Conservation (phyloP, 2,888 invertebrate genomes). For the Atethmia centrago region DNA sequence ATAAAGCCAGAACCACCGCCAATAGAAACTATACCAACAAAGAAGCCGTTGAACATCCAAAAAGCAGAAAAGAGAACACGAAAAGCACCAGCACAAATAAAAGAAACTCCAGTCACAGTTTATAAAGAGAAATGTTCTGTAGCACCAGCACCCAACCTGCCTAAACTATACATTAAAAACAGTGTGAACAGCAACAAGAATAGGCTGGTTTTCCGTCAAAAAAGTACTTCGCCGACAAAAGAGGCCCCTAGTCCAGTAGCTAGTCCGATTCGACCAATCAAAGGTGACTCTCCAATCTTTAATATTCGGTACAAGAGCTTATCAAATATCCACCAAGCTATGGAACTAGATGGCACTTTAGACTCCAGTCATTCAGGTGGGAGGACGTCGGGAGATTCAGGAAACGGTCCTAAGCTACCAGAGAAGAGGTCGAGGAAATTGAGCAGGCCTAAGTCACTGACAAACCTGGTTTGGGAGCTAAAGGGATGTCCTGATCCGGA, state of each 20-base stretch:
- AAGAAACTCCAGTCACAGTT: slow-evolving; percentile 90
- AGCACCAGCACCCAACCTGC: slow-evolving; percentile 90
- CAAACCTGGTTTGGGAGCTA: slow-evolving; percentile 96
- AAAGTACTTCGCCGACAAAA: slow-evolving; percentile 93
- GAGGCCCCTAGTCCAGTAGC: slow-evolving; percentile 92
- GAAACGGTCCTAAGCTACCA: slow-evolving; percentile 94
- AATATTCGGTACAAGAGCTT: slow-evolving; percentile 93
- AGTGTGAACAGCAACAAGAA: slow-evolving; percentile 92
- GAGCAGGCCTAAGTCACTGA: slow-evolving; percentile 95
- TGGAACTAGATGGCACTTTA: slow-evolving; percentile 95
- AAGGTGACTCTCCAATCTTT: slow-evolving; percentile 94
- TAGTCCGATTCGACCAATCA: slow-evolving; percentile 89
- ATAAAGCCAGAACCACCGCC: slow-evolving; percentile 97
- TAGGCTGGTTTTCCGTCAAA: slow-evolving; percentile 92
- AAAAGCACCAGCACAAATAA: slow-evolving; percentile 91
- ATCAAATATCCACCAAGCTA: slow-evolving; percentile 93
- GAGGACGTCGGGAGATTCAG: slow-evolving; percentile 96
- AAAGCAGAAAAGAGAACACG: slow-evolving; percentile 94
- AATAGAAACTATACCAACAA: slow-evolving; percentile 97
- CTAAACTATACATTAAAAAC: slow-evolving; percentile 95
- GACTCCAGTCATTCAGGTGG: slow-evolving; percentile 97
- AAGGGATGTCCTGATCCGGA: slow-evolving; percentile 87
- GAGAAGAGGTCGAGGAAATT: slow-evolving; percentile 95
- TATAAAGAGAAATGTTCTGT: slow-evolving; percentile 91
- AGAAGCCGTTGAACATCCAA: slow-evolving; percentile 91